Evolutionary conservation across 1,140 invertebrate genomes (phyloP).

Genomic region (Dinoponera quadriceps): DNA sequence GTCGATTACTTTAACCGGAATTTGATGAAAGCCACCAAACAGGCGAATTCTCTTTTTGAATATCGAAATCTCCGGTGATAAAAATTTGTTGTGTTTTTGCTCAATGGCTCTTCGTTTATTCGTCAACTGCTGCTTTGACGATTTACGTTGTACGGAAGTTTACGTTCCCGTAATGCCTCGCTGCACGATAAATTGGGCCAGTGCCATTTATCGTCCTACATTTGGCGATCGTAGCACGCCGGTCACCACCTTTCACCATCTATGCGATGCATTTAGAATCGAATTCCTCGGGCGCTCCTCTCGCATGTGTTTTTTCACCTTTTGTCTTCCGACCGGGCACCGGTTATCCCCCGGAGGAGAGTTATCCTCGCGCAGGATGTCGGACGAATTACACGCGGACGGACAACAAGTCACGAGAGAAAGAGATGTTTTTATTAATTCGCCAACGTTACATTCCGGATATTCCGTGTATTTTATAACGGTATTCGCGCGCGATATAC

Average conservation of each 20-base stretch:
- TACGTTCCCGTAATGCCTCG: neutral
- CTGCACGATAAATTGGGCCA: slow-evolving; percentile 61
- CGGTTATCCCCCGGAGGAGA: neutral
- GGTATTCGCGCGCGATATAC: neutral
- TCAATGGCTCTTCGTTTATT: neutral
- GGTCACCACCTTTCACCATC: slow-evolving; percentile 68
- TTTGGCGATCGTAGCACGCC: slow-evolving; percentile 54
- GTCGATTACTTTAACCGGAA: too few species aligned
- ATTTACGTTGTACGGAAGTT: neutral
- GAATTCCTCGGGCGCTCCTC: slow-evolving; percentile 54
- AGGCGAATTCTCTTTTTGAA: neutral
- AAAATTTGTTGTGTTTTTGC: too few species aligned
- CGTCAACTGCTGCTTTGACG: neutral
- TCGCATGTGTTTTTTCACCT: neutral
- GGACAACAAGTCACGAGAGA: too few species aligned
- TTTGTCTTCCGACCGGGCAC: neutral
- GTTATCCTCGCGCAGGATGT: neutral
- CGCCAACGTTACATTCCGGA: too few species aligned
- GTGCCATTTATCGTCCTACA: slow-evolving; percentile 72
- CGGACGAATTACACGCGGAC: too few species aligned
- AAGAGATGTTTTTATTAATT: too few species aligned
- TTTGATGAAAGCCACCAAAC: neutral
- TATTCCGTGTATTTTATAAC: neutral
- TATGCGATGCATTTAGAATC: slow-evolving; percentile 65
- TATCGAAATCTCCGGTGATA: too few species aligned